These are phyloP conservation scores for Dasyprocta punctata DNA, from an alignment of 2,113 vertebrate species.

Conservation along the genomic window DNA sequence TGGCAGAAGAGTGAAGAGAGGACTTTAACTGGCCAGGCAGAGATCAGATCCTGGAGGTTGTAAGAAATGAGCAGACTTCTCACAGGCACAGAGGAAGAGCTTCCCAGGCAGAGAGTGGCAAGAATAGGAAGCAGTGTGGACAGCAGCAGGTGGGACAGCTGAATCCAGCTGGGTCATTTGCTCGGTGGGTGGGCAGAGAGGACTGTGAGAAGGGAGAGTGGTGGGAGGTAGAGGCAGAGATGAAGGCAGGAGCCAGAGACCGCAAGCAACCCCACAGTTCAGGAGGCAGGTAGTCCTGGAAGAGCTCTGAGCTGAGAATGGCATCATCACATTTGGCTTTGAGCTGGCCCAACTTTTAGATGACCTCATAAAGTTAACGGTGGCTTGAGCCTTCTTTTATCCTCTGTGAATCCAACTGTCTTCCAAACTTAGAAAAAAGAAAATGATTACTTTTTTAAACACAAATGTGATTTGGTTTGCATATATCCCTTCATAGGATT, in stretches of 20 bases:
- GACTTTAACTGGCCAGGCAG: not conserved
- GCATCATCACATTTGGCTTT: not conserved
- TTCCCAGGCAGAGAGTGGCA: not conserved
- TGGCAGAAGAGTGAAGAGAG: not conserved
- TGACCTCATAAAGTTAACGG: not conserved
- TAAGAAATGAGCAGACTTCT: not conserved
- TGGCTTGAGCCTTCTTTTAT: not conserved
- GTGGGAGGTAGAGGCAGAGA: not conserved
- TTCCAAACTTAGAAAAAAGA: not conserved
- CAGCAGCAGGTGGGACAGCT: not conserved
- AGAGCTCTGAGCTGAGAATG: not conserved
- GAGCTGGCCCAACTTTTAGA: not conserved
- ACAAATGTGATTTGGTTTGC: not conserved
- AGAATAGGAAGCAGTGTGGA: not conserved
- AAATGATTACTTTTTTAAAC: not conserved
- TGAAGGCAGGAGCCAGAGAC: not conserved
- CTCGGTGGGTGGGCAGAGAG: not conserved
- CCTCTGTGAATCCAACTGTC: not conserved
- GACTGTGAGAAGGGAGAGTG: not conserved
- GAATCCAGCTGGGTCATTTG: not conserved
- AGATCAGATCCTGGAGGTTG: not conserved
- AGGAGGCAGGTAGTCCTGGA: not conserved
- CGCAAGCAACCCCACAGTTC: not conserved
- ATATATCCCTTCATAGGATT: not conserved
- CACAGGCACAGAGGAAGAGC: not conserved